Conservation (phyloP, 92 coral and sea anemone species). For the Umimayanthus chanpuru region DNA sequence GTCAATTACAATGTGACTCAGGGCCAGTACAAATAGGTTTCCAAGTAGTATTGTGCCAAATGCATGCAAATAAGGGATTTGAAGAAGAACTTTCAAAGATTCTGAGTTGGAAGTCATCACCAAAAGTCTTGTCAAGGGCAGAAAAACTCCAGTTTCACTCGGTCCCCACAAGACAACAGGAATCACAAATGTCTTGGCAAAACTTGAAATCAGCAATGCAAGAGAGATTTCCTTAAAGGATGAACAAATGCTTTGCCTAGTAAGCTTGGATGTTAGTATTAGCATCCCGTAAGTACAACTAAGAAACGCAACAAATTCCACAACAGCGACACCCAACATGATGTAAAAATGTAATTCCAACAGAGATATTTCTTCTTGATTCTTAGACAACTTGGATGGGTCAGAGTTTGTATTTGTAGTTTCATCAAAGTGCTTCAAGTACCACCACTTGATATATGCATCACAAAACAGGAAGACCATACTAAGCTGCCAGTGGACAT, state of each 20-base stretch:
- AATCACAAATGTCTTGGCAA: conserved; percentile 73
- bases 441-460: conserved; percentile 69
- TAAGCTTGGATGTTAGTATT: neutral
- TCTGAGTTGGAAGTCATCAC: conserved; percentile 73
- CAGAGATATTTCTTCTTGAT: conserved; percentile 51
- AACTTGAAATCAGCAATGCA: conserved; percentile 71
- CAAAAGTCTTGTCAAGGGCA: conserved; percentile 61
- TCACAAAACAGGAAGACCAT: conserved; percentile 64
- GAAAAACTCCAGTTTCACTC: conserved; percentile 48
- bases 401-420: conserved; percentile 26
- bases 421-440: conserved; percentile 29
- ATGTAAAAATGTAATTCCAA: conserved; percentile 73
- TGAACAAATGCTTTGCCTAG: neutral
- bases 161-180: conserved; percentile 77
- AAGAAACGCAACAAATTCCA: conserved; percentile 30
- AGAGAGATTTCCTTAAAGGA: conserved; percentile 50
- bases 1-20: neutral
- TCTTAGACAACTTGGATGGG: conserved; percentile 22
- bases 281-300: neutral
- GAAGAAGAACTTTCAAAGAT: conserved; percentile 51
- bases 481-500: conserved; percentile 74
- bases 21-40: conserved; percentile 7
- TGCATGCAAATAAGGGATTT: conserved; percentile 6
- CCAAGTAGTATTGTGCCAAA: conserved; percentile 6
- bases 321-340: conserved; percentile 46